Base-by-base conservation (phyloP, 30 jellyfish, hydroid and myxozoan genomes). In the Pseudorhiza aurosa region DNA sequence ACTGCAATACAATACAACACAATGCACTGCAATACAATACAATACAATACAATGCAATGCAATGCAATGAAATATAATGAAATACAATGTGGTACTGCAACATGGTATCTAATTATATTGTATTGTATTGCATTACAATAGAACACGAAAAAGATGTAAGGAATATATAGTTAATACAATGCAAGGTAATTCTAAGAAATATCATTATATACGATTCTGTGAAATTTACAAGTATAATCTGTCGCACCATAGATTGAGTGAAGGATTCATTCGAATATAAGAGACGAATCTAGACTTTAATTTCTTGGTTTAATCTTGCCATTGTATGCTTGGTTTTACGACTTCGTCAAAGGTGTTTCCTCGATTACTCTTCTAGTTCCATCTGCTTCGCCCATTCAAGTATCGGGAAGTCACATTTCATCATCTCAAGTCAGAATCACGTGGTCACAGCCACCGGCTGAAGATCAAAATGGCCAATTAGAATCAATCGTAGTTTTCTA, bases 371-470 rank as follows among this genome's bases (percentile, higher is more conserved):
- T 33, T 26, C 30, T 24, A 76, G 91, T 62, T 80, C 91, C 91
- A 6, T 50, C 83, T 1, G 83, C 84, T 12, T 67, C 91, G 5
- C 91, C 91, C 11, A 58, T 50, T 18, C 22, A 58, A 9, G 36
- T 80, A 56, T 4, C 56, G 22, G 91, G 91, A 17, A 46, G 44
- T 10, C 53, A 64, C 14, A 36, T 63, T 15, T 45, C 83, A 39
- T 80, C 91, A 36, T 19, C 69, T 43, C 84, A 71, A 31, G 31
- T 80, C 0, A 46, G 26, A n/a, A 65, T 80, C 2, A 46, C 83
- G 9, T 80, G 91, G 91, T 65, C 85, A 40, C 35, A 65, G 68
- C 83, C 81, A 15, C 91, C 91, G 11, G 73, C 32, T 12, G 58
- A 46, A 42, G 84, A 80, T 15, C 68, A 29, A 35, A 80, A 80